phyloP scores from a whole-genome alignment of 2,113 vertebrate genomes.

The Gila orcuttii region DNA sequence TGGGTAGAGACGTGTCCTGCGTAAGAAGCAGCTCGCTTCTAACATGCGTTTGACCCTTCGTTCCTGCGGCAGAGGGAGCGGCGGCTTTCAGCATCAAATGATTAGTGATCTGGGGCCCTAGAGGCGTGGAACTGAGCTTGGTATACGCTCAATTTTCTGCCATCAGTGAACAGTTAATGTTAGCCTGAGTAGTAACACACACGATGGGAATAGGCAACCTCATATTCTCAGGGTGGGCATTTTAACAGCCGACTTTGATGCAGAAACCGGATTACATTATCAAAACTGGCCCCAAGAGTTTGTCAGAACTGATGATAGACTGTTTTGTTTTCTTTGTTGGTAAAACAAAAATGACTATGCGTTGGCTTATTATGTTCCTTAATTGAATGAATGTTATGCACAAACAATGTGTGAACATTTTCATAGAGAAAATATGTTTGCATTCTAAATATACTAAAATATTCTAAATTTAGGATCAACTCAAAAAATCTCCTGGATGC shows the following conservation, averaged over 20 bases:
- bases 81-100: constrained; percentile 37
- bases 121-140: constrained; percentile 14
- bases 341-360: not conserved
- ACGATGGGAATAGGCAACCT: not conserved
- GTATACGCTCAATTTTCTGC: constrained; percentile 11
- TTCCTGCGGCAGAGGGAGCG: constrained; percentile 15
- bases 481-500: no score
- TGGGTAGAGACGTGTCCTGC: constrained; percentile 38
- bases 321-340: constrained; percentile 14
- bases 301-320: not conserved
- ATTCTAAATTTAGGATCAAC: no score
- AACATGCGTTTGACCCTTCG: constrained; percentile 44
- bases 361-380: not conserved
- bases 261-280: constrained; percentile 11
- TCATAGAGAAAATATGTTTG: not conserved
- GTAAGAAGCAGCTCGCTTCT: constrained; percentile 24
- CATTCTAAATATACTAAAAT: not conserved
- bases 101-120: constrained; percentile 40
- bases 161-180: constrained; percentile 31
- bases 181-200: constrained; percentile 7
- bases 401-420: not conserved
- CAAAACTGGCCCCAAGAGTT: constrained; percentile 25
- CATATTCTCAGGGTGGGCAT: not conserved
- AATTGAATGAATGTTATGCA: not conserved
- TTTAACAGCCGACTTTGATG: not conserved